Base-by-base conservation (phyloP, 2,888 invertebrate genomes). In the Noctua comes region DNA sequence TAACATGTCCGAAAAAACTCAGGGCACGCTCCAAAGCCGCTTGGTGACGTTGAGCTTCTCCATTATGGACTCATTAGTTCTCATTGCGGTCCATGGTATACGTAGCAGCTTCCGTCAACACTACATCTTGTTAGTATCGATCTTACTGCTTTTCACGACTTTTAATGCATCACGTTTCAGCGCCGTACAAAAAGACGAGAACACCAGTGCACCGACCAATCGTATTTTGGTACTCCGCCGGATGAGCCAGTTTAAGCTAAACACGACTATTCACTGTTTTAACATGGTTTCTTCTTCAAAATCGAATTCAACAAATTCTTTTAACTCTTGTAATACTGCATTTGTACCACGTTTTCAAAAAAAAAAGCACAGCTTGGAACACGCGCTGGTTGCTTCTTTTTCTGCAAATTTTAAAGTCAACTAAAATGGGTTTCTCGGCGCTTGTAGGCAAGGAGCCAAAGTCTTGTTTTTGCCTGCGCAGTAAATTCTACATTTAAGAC, bases 401-500 rank as follows among this genome's bases (percentile, higher is more conserved):
- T 73, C 73, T 75, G 57, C 51, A 86, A 84, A 76, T 79, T 83
- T 83, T 76, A 79, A 71, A 85, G 76, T 79, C 86, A 69, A 79
- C 86, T 76, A 83, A 79, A 85, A 76, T 86, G 68, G 79, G 48
- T 68, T 76, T 40, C 75, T 65, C 43, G 65, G 71, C 73, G 68
- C 73, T 76, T 72, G 84, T 66, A 86, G 85, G 85, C 85, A 85
- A 59, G 27, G 86, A 85, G 85, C 85, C 85, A 85, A 86, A 62
- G n/a, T 62, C 57, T 76, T 77, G 79, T 83, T 84, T 86, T 85
- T 73, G 73, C 83, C 7, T 69, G 62, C 31, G 76, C 79, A 79
- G 83, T 86, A 86, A 85, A 85, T 86, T 86, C 76, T 73, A 75
- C 83, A 83, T 73, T 79, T 83, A 79, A 74, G 76, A 79, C 66